These are phyloP conservation scores for Odontamblyopus lacepedii DNA, from an alignment of 2,797 vertebrate species.

Conservation along the genomic window DNA sequence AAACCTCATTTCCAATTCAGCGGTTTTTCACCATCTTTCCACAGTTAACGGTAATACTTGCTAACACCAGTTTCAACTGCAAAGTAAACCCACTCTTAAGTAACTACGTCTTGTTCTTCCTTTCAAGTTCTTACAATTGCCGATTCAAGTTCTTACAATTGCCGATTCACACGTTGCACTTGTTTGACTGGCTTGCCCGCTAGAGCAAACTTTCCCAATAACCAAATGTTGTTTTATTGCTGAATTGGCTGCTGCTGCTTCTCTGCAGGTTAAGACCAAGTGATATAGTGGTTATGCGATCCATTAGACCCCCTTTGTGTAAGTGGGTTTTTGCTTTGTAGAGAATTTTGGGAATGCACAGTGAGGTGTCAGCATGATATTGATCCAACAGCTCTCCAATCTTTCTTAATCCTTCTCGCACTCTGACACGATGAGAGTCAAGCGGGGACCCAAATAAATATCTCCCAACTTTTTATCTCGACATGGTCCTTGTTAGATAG, in stretches of 20 bases:
- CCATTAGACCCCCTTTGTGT: slow-evolving; percentile 42
- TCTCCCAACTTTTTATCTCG: slow-evolving; percentile 22
- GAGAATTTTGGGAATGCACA: slow-evolving; percentile 56
- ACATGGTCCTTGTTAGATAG: slow-evolving; percentile 12
- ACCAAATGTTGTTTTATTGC: slow-evolving; percentile 11
- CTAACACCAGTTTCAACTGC: not conserved
- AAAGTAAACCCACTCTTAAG: not conserved
- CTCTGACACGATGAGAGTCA: slow-evolving; percentile 37
- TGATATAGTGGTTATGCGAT: slow-evolving; percentile 40
- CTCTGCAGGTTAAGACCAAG: slow-evolving; percentile 28
- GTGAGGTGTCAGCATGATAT: slow-evolving; percentile 66
- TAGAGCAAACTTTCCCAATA: slow-evolving; percentile 17
- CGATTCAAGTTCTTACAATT: not conserved
- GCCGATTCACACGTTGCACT: not conserved
- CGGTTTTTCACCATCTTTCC: no score
- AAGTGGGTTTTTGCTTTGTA: slow-evolving; percentile 44
- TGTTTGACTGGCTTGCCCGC: slow-evolving; percentile 10
- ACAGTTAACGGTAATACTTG: not conserved
- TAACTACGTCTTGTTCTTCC: not conserved
- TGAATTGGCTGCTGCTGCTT: slow-evolving; percentile 21
- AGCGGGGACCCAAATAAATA: slow-evolving; percentile 31
- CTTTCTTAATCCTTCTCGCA: slow-evolving; percentile 65
- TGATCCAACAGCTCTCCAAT: slow-evolving; percentile 63
- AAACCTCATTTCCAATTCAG: slow-evolving; percentile 2
- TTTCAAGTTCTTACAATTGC: not conserved